Conservation (phyloP, 2,113 vertebrate species). For the Ellobius talpinus region DNA sequence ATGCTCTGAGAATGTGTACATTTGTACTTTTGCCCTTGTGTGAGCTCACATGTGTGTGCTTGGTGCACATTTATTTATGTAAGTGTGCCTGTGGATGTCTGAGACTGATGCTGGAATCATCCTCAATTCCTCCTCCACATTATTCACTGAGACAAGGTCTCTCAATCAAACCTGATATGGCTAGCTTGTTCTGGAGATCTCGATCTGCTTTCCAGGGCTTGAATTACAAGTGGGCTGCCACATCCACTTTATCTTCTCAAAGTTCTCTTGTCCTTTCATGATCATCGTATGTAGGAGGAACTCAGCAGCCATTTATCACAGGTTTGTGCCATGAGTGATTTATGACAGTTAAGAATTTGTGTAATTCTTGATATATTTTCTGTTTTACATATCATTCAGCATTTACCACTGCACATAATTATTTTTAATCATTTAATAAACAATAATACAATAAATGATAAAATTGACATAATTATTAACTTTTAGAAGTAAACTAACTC, state of each 20-base stretch:
- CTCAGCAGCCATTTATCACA: neutral
- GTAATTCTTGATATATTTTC: neutral
- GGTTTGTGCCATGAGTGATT: accelerated
- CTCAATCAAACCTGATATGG: neutral
- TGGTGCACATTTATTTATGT: neutral
- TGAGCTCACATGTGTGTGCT: neutral
- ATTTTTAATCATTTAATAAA: neutral
- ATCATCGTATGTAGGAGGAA: neutral
- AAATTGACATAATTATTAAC: neutral
- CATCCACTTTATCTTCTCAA: neutral
- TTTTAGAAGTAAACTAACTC: neutral
- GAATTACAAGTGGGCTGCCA: neutral
- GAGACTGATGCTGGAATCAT: neutral
- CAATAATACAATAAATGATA: neutral
- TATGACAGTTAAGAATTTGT: neutral
- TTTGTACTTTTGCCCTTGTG: neutral
- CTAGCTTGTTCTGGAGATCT: neutral
- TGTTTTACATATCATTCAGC: neutral
- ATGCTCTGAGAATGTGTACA: neutral
- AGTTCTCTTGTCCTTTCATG: neutral
- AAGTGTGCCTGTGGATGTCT: too few species aligned
- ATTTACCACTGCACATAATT: neutral
- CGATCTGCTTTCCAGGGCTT: neutral
- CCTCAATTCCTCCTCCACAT: too few species aligned
- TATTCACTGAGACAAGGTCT: neutral